These are phyloP conservation scores for Clanis bilineata DNA, from an alignment of 2,888 invertebrate species.

Conservation along the genomic window DNA sequence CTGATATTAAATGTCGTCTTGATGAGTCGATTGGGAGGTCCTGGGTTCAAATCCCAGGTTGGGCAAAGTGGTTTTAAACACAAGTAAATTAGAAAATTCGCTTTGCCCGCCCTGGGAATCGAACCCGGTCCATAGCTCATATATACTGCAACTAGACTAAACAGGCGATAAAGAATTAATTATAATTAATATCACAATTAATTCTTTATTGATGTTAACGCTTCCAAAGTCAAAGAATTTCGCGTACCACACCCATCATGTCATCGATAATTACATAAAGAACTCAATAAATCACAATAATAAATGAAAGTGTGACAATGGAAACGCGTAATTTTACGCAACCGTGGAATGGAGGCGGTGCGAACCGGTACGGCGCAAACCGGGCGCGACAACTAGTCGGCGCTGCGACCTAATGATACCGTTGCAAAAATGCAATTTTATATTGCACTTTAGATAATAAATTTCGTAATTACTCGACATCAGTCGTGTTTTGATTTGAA, in stretches of 20 bases:
- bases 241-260: background rate
- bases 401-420: conserved; percentile 14
- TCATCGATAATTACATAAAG: background rate
- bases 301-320: conserved; percentile 13
- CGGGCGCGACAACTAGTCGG: conserved; percentile 19
- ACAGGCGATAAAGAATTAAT: too few species aligned
- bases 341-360: conserved; percentile 2
- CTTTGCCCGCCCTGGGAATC: too few species aligned
- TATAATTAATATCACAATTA: too few species aligned
- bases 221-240: too few species aligned
- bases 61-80: too few species aligned
- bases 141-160: too few species aligned
- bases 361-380: conserved; percentile 16
- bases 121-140: too few species aligned
- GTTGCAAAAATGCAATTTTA: conserved; percentile 10
- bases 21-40: too few species aligned
- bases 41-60: too few species aligned
- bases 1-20: too few species aligned
- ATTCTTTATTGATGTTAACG: too few species aligned
- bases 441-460: conserved; percentile 7
- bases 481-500: background rate
- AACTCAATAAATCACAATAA: background rate
- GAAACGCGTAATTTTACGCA: conserved; percentile 16
- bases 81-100: too few species aligned
- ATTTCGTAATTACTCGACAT: background rate